These are phyloP conservation scores for Mamestra brassicae DNA, from an alignment of 2,888 invertebrate genomes.

Conservation along the genomic window DNA sequence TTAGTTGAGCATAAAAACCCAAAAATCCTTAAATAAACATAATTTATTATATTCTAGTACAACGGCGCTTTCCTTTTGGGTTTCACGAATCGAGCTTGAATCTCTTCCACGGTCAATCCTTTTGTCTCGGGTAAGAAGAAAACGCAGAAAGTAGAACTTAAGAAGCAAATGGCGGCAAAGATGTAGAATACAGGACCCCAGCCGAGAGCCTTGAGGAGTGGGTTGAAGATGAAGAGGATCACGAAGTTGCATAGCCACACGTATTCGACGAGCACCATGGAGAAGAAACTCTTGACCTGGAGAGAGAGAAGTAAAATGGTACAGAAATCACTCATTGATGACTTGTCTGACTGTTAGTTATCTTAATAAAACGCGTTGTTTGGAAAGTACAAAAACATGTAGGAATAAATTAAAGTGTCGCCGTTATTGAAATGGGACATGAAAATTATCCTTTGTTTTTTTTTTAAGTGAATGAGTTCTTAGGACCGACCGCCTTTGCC, in stretches of 20 bases:
- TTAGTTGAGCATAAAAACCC: not conserved
- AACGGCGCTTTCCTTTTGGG: conserved; percentile 34
- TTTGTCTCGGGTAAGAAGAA: conserved; percentile 47
- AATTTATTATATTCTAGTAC: conserved; percentile 35
- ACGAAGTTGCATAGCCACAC: conserved; percentile 78
- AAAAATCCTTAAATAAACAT: conserved; percentile 13
- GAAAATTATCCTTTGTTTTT: too few species aligned
- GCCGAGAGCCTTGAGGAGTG: conserved; percentile 74
- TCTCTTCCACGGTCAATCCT: conserved; percentile 40
- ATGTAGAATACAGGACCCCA: conserved; percentile 80
- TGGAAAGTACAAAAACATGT: too few species aligned
- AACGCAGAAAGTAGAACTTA: conserved; percentile 69
- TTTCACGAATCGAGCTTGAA: conserved; percentile 29
- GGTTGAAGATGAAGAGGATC: conserved; percentile 79
- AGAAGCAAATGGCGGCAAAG: conserved; percentile 74
- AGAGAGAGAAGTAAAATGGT: conserved; percentile 20
- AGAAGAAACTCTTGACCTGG: conserved; percentile 77
- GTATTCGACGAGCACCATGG: conserved; percentile 78
- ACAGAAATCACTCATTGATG: not conserved
- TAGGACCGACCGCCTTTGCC: too few species aligned
- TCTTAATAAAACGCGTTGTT: too few species aligned
- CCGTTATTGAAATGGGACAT: too few species aligned
- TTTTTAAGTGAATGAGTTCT: too few species aligned
- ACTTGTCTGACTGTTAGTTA: too few species aligned
- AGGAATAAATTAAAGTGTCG: too few species aligned